phyloP scores from a whole-genome alignment of 2,888 invertebrate genomes.

The Notodromas monacha region DNA sequence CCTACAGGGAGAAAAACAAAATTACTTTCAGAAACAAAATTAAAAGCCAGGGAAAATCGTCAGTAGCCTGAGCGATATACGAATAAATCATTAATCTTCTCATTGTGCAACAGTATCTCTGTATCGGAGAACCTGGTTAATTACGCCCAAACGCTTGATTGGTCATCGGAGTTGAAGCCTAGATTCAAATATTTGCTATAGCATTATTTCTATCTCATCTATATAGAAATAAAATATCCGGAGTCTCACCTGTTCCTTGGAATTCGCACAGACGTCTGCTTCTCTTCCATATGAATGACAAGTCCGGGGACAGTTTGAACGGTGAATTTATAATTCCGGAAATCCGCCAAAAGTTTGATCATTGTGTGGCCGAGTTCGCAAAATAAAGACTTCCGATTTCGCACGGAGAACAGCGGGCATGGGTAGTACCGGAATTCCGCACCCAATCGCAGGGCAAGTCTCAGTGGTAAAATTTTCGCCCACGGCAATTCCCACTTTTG shows the following conservation, averaged over 20 bases:
- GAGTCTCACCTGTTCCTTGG: no score
- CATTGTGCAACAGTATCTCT: no score
- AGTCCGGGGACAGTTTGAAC: constrained; percentile 39
- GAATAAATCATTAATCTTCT: no score
- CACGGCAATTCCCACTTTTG: constrained; percentile 48
- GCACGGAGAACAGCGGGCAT: constrained; percentile 39
- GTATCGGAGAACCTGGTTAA: no score
- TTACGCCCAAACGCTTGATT: no score
- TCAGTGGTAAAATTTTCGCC: constrained; percentile 34
- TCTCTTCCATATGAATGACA: constrained; percentile 46
- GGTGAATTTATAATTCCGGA: constrained; percentile 45
- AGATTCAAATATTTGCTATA: no score
- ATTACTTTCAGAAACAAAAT: constrained; percentile 2
- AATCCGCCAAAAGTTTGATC: constrained; percentile 55
- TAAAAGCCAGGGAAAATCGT: not conserved
- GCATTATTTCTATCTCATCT: constrained; percentile 12
- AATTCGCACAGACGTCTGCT: constrained; percentile 36
- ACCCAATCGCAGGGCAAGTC: constrained; percentile 40
- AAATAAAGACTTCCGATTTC: constrained; percentile 41
- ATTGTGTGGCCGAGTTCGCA: constrained; percentile 59
- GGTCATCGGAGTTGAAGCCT: no score
- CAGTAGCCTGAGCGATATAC: no score
- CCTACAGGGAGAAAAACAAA: no score
- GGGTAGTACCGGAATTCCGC: constrained; percentile 60
- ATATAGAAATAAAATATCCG: no score